These are phyloP conservation scores for Drosophila hydei DNA, from an alignment of 1,140 invertebrate genomes.

Conservation along the genomic window DNA sequence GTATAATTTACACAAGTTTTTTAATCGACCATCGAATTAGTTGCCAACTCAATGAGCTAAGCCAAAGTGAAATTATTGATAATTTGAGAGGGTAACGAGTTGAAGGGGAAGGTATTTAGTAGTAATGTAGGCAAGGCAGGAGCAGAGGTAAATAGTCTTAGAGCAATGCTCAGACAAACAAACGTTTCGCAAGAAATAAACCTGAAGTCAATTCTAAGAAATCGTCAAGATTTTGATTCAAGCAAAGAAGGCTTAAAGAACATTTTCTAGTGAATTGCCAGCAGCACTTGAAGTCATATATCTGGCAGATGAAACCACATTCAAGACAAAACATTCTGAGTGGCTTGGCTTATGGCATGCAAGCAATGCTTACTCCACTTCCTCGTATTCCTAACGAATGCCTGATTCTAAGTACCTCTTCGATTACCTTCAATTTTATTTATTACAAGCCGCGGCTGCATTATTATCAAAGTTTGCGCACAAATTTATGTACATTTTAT, in stretches of 20 bases:
- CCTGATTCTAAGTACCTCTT: not conserved
- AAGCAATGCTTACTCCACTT: not conserved
- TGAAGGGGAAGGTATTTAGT: not conserved
- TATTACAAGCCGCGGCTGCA: conserved; percentile 6
- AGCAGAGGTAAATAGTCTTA: no score
- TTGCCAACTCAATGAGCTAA: conserved; percentile 74
- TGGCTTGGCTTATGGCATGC: no score
- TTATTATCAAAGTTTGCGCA: conserved; percentile 35
- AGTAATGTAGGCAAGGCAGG: not conserved
- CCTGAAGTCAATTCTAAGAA: not conserved
- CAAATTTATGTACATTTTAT: conserved; percentile 47
- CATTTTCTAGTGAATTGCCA: no score
- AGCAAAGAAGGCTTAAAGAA: no score
- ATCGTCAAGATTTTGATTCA: no score
- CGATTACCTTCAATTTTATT: conserved; percentile 24
- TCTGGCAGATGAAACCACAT: no score
- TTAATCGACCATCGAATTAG: conserved; percentile 37
- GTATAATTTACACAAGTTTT: conserved; percentile 64
- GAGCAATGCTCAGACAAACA: no score
- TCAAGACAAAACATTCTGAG: no score
- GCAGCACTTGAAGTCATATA: no score
- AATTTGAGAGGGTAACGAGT: conserved; percentile 34
- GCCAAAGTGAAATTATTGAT: conserved; percentile 64
- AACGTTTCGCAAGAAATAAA: no score
- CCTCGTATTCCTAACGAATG: not conserved